Conservation (phyloP, 1,140 invertebrate genomes). For the Brachionus manjavacas region DNA sequence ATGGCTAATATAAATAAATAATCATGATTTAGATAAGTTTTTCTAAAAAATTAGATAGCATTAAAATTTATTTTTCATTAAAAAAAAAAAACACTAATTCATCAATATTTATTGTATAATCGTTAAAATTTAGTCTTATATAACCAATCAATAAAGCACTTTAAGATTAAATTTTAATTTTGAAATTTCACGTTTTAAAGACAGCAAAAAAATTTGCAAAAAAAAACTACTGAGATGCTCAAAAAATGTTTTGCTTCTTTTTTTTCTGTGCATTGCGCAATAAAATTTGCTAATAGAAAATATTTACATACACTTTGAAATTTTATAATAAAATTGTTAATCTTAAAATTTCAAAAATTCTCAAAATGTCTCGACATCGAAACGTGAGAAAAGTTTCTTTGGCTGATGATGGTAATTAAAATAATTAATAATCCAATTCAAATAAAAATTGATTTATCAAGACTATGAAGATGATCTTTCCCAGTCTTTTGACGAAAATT, state of each 20-base stretch:
- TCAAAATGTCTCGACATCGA: constrained; percentile 33
- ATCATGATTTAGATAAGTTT: too few species aligned
- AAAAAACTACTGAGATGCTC: not conserved
- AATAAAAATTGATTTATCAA: not conserved
- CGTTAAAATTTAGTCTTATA: not conserved
- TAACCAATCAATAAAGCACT: not conserved
- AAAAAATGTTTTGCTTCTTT: not conserved
- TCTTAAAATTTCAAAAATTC: not conserved
- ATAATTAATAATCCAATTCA: too few species aligned
- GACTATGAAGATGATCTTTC: constrained; percentile 30
- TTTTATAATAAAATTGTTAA: not conserved
- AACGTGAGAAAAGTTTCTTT: constrained; percentile 34
- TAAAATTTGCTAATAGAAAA: not conserved
- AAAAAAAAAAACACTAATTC: too few species aligned
- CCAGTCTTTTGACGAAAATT: constrained; percentile 38
- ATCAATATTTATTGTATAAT: too few species aligned
- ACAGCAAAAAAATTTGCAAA: not conserved
- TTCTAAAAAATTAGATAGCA: too few species aligned
- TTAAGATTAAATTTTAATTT: not conserved
- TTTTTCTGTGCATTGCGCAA: not conserved
- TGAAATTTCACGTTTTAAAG: not conserved
- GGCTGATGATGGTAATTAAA: constrained; percentile 24
- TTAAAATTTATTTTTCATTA: too few species aligned
- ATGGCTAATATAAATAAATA: not conserved
- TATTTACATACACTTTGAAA: not conserved